Evolutionary conservation across 2,797 vertebrate species (phyloP).

Genomic region (Malurus splendens): DNA sequence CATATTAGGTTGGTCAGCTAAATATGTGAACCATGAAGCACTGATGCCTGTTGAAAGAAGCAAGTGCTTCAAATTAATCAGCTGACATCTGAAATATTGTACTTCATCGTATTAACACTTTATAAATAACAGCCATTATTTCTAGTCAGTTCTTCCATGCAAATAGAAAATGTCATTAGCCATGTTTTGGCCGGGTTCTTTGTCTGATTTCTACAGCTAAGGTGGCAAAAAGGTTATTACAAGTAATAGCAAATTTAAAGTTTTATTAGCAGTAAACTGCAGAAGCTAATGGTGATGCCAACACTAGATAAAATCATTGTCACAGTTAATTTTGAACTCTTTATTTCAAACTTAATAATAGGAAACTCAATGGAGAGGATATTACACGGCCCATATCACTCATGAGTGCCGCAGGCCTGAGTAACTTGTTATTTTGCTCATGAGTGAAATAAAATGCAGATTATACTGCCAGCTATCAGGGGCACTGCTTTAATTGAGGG

Average conservation of each 20-base stretch:
- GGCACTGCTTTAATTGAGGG: conserved; percentile 75
- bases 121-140: conserved; percentile 64
- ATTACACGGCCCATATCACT: conserved; percentile 84
- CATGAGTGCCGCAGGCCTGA: conserved; percentile 82
- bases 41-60: neutral
- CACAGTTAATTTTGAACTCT: conserved; percentile 85
- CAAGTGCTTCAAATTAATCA: conserved; percentile 61
- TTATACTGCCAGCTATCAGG: conserved; percentile 76
- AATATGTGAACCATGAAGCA: neutral
- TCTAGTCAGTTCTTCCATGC: conserved; percentile 39
- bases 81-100: conserved; percentile 14
- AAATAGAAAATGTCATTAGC: conserved; percentile 70
- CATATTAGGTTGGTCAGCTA: conserved; percentile 19
- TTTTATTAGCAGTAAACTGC: conserved; percentile 84
- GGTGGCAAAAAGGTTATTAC: conserved; percentile 80
- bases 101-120: conserved; percentile 42
- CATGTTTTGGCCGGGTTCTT: conserved; percentile 63
- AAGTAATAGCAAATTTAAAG: conserved; percentile 80
- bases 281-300: conserved; percentile 78
- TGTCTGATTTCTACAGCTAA: conserved; percentile 74
- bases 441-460: conserved; percentile 84
- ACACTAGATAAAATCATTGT: conserved; percentile 79
- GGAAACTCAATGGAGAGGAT: conserved; percentile 82
- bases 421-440: conserved; percentile 83
- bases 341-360: conserved; percentile 85